phyloP scores from a whole-genome alignment of 2,797 vertebrate genomes.

The Dermochelys coriacea region DNA sequence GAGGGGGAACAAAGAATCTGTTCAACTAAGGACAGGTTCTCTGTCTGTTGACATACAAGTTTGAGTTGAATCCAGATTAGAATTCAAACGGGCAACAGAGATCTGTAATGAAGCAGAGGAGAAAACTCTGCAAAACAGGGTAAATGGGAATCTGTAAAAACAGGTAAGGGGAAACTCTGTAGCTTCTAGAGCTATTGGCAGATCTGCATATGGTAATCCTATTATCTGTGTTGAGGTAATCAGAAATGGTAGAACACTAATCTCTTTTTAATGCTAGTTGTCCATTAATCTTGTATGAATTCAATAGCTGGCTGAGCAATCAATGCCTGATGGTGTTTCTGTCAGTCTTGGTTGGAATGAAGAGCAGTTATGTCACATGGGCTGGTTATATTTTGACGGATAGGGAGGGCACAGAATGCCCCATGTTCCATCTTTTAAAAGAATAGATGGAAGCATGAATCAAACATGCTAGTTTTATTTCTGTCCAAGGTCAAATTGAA shows the following conservation, averaged over 20 bases:
- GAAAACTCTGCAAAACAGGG: background rate
- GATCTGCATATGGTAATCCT: background rate
- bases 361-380: background rate
- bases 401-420: background rate
- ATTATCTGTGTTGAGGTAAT: background rate
- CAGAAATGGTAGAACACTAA: background rate
- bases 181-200: background rate
- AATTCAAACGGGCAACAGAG: background rate
- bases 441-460: background rate
- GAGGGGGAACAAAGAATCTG: background rate
- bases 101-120: background rate
- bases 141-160: background rate
- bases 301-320: background rate
- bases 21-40: background rate
- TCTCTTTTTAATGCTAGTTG: accelerated
- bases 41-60: background rate
- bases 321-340: background rate
- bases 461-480: background rate
- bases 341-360: background rate
- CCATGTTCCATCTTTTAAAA: background rate
- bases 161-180: background rate
- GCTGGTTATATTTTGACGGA: background rate
- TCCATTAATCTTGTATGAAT: background rate
- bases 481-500: background rate
- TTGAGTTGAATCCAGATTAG: background rate